Evolutionary conservation across 2,797 vertebrate genomes (phyloP).

Genomic region (Eptatretus atami): DNA sequence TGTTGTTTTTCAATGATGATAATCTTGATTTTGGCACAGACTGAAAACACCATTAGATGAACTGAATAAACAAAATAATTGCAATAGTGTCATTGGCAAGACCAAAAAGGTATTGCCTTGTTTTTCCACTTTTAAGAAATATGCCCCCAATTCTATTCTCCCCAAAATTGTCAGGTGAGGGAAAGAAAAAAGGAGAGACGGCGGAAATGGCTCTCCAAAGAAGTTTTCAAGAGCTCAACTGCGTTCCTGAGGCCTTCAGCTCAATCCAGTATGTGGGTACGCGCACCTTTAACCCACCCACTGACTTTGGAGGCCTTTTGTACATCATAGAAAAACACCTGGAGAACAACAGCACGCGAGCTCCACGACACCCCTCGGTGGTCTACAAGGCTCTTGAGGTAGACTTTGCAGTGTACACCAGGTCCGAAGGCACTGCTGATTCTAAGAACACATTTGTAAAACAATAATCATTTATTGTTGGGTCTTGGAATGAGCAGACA

Average conservation of each 20-base stretch:
- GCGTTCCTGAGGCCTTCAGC: conserved; percentile 78
- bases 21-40: no score
- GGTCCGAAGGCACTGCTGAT: no score
- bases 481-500: no score
- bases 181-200: conserved; percentile 17
- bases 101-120: background rate
- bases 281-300: conserved; percentile 61
- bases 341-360: conserved; percentile 62
- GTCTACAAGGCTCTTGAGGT: conserved; percentile 85
- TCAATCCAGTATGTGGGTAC: conserved; percentile 74
- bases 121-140: background rate
- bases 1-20: no score
- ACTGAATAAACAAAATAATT: background rate
- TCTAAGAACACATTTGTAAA: no score
- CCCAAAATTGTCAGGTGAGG: background rate
- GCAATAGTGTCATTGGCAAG: background rate
- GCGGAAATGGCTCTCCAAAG: conserved; percentile 56
- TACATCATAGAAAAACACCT: conserved; percentile 47
- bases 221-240: conserved; percentile 52
- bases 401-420: conserved; percentile 5
- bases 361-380: conserved; percentile 47
- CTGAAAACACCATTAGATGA: background rate
- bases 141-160: background rate
- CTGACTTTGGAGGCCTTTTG: conserved; percentile 50
- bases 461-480: no score